Evolutionary conservation across 2,113 vertebrate genomes (phyloP).

Genomic region (Peucedramus taeniatus): DNA sequence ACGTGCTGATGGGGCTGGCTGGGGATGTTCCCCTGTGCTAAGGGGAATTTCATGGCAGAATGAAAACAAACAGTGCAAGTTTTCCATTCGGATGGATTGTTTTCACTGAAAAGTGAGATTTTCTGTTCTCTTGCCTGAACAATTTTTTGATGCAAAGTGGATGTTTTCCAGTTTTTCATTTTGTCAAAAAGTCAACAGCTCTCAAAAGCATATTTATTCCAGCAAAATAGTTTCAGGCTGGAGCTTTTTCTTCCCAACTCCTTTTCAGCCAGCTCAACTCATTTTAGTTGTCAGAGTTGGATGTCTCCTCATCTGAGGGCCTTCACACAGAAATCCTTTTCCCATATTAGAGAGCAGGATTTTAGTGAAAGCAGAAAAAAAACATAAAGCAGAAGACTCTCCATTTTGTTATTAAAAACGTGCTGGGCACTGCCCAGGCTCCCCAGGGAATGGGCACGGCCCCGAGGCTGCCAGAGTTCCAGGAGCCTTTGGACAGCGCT

Average conservation of each 20-base stretch:
- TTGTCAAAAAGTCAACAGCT: not conserved
- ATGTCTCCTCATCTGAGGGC: not conserved
- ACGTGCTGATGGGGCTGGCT: not conserved
- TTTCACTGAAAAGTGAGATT: not conserved
- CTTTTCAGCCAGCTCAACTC: not conserved
- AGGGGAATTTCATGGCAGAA: not conserved
- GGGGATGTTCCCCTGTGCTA: not conserved
- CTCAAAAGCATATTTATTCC: not conserved
- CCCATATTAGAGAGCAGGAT: not conserved
- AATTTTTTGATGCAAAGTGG: not conserved
- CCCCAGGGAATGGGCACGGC: not conserved
- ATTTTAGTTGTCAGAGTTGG: not conserved
- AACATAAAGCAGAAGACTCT: not conserved
- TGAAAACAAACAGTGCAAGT: not conserved
- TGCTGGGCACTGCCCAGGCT: not conserved
- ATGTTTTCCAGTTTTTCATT: not conserved
- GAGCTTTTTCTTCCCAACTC: not conserved
- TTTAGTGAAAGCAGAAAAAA: not conserved
- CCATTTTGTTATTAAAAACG: not conserved
- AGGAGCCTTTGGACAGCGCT: rapidly evolving
- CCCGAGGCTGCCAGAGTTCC: not conserved
- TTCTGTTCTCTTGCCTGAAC: not conserved
- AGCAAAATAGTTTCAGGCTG: not conserved
- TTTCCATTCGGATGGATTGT: not conserved
- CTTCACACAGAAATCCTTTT: not conserved